Conservation (phyloP, 2,113 vertebrate genomes). For the Caloenas nicobarica region DNA sequence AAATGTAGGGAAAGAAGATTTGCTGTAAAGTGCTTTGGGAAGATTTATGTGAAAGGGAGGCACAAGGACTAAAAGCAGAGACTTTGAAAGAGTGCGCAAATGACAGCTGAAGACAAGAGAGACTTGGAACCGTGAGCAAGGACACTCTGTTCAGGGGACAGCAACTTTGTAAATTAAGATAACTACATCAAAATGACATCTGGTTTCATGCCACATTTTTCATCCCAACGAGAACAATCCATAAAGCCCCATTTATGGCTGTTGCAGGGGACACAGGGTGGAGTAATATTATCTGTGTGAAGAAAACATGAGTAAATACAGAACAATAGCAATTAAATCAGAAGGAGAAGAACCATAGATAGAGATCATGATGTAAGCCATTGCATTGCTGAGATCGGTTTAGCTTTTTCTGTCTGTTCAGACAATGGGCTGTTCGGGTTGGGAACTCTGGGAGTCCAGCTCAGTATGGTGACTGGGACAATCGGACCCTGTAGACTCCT, state of each 20-base stretch:
- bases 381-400: not conserved
- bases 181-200: conserved; percentile 21
- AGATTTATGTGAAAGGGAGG: conserved; percentile 39
- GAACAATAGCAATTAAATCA: not conserved
- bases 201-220: conserved; percentile 7
- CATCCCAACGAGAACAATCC: not conserved
- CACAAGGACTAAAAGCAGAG: conserved; percentile 14
- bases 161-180: conserved; percentile 16
- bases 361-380: not conserved
- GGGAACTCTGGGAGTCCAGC: not conserved
- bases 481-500: not conserved
- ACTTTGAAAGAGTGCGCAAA: not conserved
- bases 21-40: not conserved
- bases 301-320: not conserved
- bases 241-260: not conserved
- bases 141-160: conserved; percentile 28
- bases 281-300: not conserved
- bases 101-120: not conserved
- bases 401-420: not conserved
- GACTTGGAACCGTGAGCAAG: not conserved
- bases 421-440: not conserved
- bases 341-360: not conserved
- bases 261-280: not conserved
- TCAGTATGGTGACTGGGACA: not conserved
- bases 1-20: not conserved